phyloP scores from a whole-genome alignment of 2,797 vertebrate species.

The Ctenopoma kingsleyae region DNA sequence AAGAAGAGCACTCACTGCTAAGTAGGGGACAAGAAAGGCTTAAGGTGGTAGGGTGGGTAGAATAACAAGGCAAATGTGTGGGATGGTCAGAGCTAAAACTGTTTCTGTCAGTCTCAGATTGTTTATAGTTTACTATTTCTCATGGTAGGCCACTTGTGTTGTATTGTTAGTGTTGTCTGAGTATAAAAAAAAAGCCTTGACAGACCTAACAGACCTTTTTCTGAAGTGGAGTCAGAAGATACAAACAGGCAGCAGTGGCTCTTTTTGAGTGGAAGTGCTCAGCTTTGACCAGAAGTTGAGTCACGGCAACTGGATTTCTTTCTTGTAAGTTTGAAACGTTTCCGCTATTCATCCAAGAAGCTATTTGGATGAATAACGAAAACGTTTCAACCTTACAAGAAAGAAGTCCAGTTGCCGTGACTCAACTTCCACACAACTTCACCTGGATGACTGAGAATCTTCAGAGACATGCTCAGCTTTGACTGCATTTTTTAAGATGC shows the following conservation, averaged over 20 bases:
- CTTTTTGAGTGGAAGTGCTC: slow-evolving; percentile 4
- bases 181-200: not conserved
- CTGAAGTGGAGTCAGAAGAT: slow-evolving; percentile 18
- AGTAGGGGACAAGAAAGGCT: not conserved
- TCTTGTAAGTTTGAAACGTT: too few species aligned
- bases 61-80: slow-evolving; percentile 1
- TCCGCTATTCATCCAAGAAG: too few species aligned
- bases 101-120: slow-evolving; percentile 12
- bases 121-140: slow-evolving; percentile 23
- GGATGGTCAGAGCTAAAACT: slow-evolving; percentile 16
- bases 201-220: slow-evolving; percentile 1
- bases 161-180: slow-evolving; percentile 5
- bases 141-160: slow-evolving; percentile 7
- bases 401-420: too few species aligned
- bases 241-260: not conserved
- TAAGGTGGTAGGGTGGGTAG: slow-evolving; percentile 14
- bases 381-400: too few species aligned
- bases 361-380: too few species aligned
- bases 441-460: too few species aligned
- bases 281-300: too few species aligned
- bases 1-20: slow-evolving; percentile 32
- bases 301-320: too few species aligned
- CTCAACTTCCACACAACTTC: too few species aligned
- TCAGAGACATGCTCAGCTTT: not conserved
- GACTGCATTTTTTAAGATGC: slow-evolving; percentile 6